Conservation (phyloP, 2,113 vertebrate species). For the Edolisoma coerulescens region DNA sequence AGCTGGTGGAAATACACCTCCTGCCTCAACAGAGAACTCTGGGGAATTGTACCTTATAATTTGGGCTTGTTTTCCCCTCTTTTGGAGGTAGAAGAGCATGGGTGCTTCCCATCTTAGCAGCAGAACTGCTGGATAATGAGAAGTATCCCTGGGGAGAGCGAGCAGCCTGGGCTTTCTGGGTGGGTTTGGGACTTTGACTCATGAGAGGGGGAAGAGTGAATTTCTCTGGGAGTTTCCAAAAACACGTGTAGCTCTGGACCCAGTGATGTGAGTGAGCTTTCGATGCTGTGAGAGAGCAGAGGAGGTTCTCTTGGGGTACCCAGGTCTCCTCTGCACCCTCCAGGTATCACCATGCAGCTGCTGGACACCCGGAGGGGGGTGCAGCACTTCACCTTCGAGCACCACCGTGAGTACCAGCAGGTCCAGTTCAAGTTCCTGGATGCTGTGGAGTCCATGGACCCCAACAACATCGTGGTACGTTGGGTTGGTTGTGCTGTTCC, state of each 20-base stretch:
- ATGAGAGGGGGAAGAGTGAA: neutral
- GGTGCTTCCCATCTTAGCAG: neutral
- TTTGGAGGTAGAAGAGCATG: neutral
- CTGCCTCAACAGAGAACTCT: neutral
- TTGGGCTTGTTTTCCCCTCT: neutral
- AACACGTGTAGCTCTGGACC: fast-evolving
- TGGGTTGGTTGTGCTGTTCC: fast-evolving
- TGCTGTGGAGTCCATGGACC: conserved; percentile 95
- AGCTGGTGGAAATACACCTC: neutral
- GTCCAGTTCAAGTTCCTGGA: conserved; percentile 94
- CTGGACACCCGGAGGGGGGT: conserved; percentile 81
- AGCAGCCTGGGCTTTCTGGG: neutral
- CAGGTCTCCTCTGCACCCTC: neutral
- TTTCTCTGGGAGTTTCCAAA: neutral
- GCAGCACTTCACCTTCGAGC: conserved; percentile 89
- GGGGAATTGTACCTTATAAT: neutral
- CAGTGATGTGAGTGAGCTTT: neutral
- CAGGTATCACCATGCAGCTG: conserved; percentile 90
- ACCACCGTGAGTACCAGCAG: conserved; percentile 93
- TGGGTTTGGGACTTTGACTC: neutral
- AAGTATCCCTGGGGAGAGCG: fast-evolving
- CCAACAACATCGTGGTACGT: conserved; percentile 94
- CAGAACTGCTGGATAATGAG: neutral
- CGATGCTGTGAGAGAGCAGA: neutral
- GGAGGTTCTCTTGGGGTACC: neutral